Base-by-base conservation (phyloP, 2,113 vertebrate genomes). In the Scortum barcoo region DNA sequence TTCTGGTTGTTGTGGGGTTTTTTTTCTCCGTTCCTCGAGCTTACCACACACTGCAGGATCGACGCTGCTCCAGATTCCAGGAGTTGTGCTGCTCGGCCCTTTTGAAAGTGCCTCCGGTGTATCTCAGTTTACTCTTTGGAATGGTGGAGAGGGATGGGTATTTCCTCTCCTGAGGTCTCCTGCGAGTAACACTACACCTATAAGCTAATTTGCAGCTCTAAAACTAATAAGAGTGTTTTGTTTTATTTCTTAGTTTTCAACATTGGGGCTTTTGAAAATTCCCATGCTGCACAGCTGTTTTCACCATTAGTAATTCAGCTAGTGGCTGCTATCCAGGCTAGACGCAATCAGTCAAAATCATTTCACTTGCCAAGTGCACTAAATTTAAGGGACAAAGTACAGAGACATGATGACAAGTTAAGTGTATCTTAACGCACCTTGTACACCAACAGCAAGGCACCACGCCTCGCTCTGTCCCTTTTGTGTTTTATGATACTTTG, bases 121-220 rank as follows among this genome's bases (percentile, higher is more conserved):
- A 77, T 90, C 86, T 91, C 86, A 75, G 71, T 90, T 92, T 92
- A 90, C 93, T 85, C 72, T 91, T 81, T 71, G 80, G 76, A 85
- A 73, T 80, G 81, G 68, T 40, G 78, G 24, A 53, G 80, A 75
- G 76, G 80, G 83, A 36, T 62, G 80, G 80, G 76, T 77, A 89
- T 89, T 91, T 92, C 48, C 78, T 93, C 89, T 87, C 84, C 54
- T 57, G 76, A 85, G 87, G 67, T 80, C 63, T 72, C 62, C 40
- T 40, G 80, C 28, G 38, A 77, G 91, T 89, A 92, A 94, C 80
- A 60, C 72, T 86, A 93, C 74, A 90, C 86, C 80, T 81, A 75
- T 88, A 90, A 91, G 87, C 81, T 91, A 82, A 93, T 94, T 90
- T 91, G 85, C 90, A 89, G 86, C 78, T 86, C 75, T 56, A 67